Evolutionary conservation across 2,888 invertebrate species (phyloP), one percentile per base, ranked within the genome.

Genomic region (Blera fallax): DNA sequence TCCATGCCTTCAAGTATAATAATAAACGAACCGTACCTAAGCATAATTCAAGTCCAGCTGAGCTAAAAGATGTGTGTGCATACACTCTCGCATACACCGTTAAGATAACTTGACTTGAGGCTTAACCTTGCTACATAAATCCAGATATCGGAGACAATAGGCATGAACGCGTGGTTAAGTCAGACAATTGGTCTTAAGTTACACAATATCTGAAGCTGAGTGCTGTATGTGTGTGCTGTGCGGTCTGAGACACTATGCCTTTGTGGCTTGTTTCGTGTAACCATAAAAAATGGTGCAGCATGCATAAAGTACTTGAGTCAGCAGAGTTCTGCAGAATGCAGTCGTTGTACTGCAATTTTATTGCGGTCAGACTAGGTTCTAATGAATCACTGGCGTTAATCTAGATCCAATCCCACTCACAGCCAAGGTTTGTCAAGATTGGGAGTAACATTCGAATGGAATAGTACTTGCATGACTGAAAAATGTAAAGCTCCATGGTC

Each of bases 101-200:
- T 67, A 52, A 65, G 34, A 80, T 70, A 80, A 80, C 65, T 58
- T 52, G 62, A 80, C 65, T 58, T 43, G 62, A 45, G 84, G 74
- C 74, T 76, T 84, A 84, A 84, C 84, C 84, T 84, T 84, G 84
- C 84, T 84, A 84, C 84, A 80, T 84, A 84, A 84, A 84, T 84
- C 84, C 48, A 84, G 64, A 84, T 84, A 84, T 65, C 58, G 80
- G 84, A 84, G 84, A 84, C 84, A 84, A 84, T 84, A 80, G 80
- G 64, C 74, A 74, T 58, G 74, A 74, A 80, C 84, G 84, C 74
- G 74, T 76, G 80, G 80, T 84, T 69, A 58, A 84, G 54, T 70
- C 84, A 74, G 73, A 83, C 83, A 83, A 83, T 79, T 79, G 83
- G 69, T 80, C 84, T 84, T 84, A 79, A 64, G 58, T 84, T 84